Conservation (phyloP, 2,113 vertebrate species). For the Gambusia affinis region DNA sequence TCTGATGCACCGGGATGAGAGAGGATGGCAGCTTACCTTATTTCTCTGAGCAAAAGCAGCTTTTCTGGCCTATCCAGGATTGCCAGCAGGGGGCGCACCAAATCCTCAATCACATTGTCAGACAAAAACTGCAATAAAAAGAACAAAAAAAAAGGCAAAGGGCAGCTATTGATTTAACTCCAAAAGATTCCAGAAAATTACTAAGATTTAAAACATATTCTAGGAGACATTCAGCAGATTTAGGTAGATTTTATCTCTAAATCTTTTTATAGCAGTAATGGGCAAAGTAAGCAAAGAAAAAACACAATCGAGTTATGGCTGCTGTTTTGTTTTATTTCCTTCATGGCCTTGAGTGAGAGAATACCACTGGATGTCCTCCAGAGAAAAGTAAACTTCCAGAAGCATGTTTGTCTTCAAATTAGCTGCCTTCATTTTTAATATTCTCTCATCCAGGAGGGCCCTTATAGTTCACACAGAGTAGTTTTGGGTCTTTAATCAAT, state of each 20-base stretch:
- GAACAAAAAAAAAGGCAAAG: background rate
- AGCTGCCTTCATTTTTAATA: constrained; percentile 15
- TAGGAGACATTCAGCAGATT: background rate
- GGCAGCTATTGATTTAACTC: background rate
- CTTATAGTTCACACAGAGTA: background rate
- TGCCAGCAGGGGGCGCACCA: constrained; percentile 91
- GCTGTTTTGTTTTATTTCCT: background rate
- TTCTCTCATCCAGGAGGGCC: background rate
- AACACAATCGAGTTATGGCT: background rate
- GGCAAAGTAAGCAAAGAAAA: background rate
- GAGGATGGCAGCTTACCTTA: constrained; percentile 79
- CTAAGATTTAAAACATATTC: background rate
- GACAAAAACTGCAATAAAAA: constrained; percentile 81
- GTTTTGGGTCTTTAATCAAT: constrained; percentile 7
- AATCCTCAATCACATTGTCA: constrained; percentile 87
- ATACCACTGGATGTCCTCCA: background rate
- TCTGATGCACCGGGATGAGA: constrained; percentile 11
- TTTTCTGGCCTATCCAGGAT: constrained; percentile 94
- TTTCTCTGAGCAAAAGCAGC: constrained; percentile 89
- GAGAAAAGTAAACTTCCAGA: background rate
- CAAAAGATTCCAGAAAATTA: background rate
- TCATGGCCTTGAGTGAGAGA: background rate
- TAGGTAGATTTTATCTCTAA: background rate
- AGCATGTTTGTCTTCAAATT: too few species aligned
- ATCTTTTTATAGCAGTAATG: background rate